A percentile compares a stretch with the other conserved stretches of the same genome.
Conservation (phyloP, 1,140 invertebrate species). For the Drosophila willistoni region DNA sequence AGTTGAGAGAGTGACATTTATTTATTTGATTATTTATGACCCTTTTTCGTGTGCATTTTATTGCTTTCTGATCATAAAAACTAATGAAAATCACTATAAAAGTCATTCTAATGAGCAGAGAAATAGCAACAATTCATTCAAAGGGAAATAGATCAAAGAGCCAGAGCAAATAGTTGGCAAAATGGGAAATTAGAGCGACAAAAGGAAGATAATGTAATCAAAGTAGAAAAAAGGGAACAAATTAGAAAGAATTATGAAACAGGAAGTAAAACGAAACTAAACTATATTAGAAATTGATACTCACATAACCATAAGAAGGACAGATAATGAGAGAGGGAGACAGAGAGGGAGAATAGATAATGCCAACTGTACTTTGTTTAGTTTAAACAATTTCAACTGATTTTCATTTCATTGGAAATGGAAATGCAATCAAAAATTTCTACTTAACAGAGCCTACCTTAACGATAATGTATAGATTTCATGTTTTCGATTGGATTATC, state of each 20-base stretch:
- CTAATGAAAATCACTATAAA: conserved; percentile 1
- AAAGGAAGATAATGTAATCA: too few relatives aligned
- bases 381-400: too few relatives aligned
- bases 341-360: too few relatives aligned
- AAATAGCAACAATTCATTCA: not conserved
- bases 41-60: not conserved
- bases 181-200: not conserved
- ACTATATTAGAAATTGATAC: too few relatives aligned
- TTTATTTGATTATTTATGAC: conserved; percentile 10
- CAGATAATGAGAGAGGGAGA: too few relatives aligned
- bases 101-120: not conserved
- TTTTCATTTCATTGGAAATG: too few relatives aligned
- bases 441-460: not conserved
- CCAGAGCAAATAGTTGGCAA: not conserved
- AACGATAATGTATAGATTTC: conserved; percentile 18
- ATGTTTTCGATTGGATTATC: conserved; percentile 11
- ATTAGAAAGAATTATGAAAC: too few relatives aligned
- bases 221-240: too few relatives aligned
- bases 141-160: not conserved
- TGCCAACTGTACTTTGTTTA: too few relatives aligned
- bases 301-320: too few relatives aligned
- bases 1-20: conserved; percentile 8
- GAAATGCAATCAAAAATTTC: too few relatives aligned
- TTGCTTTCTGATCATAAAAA: conserved; percentile 5
- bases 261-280: too few relatives aligned